Percentiles rank a stretch among this genome's conserved stretches.
These are phyloP conservation scores for Pseudeuparius sepicola DNA, from an alignment of 2,888 invertebrate species.

Conservation along the genomic window DNA sequence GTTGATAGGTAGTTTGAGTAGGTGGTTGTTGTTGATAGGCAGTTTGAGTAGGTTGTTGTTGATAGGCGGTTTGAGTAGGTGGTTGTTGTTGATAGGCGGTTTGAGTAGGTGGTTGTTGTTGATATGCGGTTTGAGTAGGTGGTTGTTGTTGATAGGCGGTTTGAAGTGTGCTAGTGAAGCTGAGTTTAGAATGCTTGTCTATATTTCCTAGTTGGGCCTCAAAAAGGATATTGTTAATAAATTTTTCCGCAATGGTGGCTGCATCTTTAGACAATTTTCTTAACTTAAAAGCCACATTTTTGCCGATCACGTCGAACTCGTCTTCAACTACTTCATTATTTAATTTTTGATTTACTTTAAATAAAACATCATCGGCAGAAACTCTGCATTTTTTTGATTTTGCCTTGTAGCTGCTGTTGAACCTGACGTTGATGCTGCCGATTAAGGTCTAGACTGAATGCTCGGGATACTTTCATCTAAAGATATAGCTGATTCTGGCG, in stretches of 20 bases:
- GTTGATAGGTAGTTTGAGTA: too few relatives aligned
- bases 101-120: too few relatives aligned
- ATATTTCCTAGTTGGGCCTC: conserved; percentile 12
- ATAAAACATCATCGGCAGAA: too few relatives aligned
- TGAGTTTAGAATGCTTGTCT: too few relatives aligned
- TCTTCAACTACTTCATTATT: conserved; percentile 10
- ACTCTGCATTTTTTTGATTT: conserved; percentile 16
- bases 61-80: too few relatives aligned
- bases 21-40: too few relatives aligned
- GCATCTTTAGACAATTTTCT: conserved; percentile 14
- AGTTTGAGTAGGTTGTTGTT: too few relatives aligned
- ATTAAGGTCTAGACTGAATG: conserved; percentile 12
- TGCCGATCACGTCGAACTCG: conserved; percentile 15
- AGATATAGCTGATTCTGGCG: conserved; percentile 10
- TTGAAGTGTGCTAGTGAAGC: too few relatives aligned
- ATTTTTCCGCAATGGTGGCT: conserved; percentile 13
- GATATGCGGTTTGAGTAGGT: too few relatives aligned
- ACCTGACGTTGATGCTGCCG: conserved; percentile 16
- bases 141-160: too few relatives aligned
- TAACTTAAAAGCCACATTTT: conserved; percentile 16
- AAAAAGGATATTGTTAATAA: conserved; percentile 14
- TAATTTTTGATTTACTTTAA: conserved; percentile 16
- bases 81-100: too few relatives aligned
- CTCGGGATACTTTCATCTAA: too few relatives aligned
- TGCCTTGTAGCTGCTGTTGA: conserved; percentile 14